Percentiles rank a stretch among this genome's conserved stretches.
Evolutionary conservation across 2,113 vertebrate species (phyloP).

Genomic region (Myrmophylax atrothorax): DNA sequence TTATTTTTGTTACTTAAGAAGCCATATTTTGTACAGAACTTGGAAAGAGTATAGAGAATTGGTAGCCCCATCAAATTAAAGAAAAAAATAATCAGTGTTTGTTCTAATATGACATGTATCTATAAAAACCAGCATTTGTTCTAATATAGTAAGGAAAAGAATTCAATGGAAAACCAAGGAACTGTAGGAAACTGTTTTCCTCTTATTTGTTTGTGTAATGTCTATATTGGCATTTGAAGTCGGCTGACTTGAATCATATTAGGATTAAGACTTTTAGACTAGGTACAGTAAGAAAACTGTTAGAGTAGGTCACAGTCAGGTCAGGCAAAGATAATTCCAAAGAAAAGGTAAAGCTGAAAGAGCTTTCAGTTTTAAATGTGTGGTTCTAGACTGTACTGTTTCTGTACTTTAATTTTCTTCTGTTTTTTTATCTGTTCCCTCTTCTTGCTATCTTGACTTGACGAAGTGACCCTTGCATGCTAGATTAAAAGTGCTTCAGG

Average conservation of each 20-base stretch:
- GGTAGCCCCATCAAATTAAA: neutral
- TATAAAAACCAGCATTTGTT: neutral
- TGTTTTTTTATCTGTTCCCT: neutral
- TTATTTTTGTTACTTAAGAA: neutral
- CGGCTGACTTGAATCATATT: neutral
- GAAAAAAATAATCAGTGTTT: neutral
- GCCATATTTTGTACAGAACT: neutral
- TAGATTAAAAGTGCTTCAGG: slow-evolving; percentile 19
- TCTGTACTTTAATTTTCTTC: neutral
- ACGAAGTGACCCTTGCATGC: neutral
- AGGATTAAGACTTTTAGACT: neutral
- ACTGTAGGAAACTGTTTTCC: neutral
- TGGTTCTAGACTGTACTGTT: neutral
- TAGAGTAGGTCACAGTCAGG: neutral
- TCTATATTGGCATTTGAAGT: neutral
- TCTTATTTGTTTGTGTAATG: neutral
- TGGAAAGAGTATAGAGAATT: neutral
- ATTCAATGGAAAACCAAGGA: too few species aligned
- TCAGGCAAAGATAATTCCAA: neutral
- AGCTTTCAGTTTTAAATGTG: neutral
- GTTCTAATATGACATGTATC: neutral
- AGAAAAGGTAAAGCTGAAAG: neutral
- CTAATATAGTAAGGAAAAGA: neutral
- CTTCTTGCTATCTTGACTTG: neutral
- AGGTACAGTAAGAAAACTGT: neutral